Conservation (phyloP, 2,888 invertebrate species). For the Mongoloraphidia duomilia region DNA sequence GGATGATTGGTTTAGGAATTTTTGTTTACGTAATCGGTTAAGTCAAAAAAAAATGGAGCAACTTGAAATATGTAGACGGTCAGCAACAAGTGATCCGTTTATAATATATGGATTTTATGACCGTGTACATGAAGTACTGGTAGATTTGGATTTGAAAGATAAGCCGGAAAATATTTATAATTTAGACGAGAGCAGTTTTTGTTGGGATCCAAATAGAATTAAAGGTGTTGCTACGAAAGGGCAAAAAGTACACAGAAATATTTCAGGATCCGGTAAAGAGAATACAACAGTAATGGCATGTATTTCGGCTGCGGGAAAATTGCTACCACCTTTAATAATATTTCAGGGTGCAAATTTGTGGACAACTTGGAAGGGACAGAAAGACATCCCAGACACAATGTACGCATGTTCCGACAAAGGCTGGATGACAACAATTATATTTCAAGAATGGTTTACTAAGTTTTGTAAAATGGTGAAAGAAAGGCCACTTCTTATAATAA, state of each 20-base stretch:
- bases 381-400: too few relatives aligned
- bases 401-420: too few relatives aligned
- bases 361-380: too few relatives aligned
- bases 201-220: constrained; percentile 10
- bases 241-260: constrained; percentile 13
- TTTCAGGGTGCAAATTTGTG: too few relatives aligned
- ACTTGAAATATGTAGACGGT: constrained; percentile 9
- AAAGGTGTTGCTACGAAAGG: constrained; percentile 12
- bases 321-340: constrained; percentile 14
- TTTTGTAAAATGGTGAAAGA: too few relatives aligned
- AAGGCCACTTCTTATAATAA: too few relatives aligned
- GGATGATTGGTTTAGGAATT: too few relatives aligned
- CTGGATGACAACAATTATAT: too few relatives aligned
- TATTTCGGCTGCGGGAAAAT: constrained; percentile 11
- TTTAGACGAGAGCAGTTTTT: constrained; percentile 15
- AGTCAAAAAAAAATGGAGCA: constrained; percentile 11
- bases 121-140: constrained; percentile 7
- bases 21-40: constrained; percentile 9
- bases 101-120: constrained; percentile 12
- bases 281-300: constrained; percentile 15
- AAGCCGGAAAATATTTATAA: too few relatives aligned
- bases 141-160: too few relatives aligned
- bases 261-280: constrained; percentile 13
- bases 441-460: too few relatives aligned
- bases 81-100: constrained; percentile 10